Conservation (phyloP, 2,888 invertebrate species). For the Melanargia galathea region DNA sequence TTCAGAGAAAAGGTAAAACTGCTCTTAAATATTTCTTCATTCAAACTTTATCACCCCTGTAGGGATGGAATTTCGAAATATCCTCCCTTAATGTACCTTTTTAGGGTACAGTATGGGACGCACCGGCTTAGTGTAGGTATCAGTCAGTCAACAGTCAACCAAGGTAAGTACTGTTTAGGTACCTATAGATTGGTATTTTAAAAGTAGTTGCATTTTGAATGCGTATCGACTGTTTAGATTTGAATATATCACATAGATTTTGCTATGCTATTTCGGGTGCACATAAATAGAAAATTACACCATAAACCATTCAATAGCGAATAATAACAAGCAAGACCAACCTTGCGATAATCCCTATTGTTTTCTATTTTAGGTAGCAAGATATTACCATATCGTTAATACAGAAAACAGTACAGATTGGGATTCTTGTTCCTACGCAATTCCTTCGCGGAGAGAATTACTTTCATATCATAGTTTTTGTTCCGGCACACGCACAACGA, state of each 20-base stretch:
- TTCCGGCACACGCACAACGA: conserved; percentile 71
- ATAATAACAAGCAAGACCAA: conserved; percentile 45
- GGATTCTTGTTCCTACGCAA: conserved; percentile 29
- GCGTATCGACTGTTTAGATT: not conserved
- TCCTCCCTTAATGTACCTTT: too few species aligned
- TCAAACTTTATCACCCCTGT: too few species aligned
- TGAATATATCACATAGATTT: conserved; percentile 12
- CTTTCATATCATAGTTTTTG: conserved; percentile 73
- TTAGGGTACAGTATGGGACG: too few species aligned
- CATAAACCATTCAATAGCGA: conserved; percentile 56
- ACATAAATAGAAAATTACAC: conserved; percentile 52
- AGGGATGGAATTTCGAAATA: too few species aligned
- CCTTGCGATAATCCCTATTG: conserved; percentile 56
- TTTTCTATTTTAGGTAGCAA: conserved; percentile 64
- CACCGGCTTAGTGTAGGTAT: too few species aligned
- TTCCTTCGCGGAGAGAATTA: conserved; percentile 55
- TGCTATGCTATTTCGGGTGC: conserved; percentile 19
- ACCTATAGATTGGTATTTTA: not conserved
- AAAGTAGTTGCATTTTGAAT: not conserved
- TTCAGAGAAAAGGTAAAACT: too few species aligned
- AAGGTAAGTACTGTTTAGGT: not conserved
- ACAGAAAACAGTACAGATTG: conserved; percentile 36
- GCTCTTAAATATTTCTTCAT: too few species aligned
- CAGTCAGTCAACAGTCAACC: too few species aligned
- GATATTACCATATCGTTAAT: conserved; percentile 56